Evolutionary conservation across 2,113 vertebrate species (phyloP).

Genomic region (Hippocampus guttulatus): DNA sequence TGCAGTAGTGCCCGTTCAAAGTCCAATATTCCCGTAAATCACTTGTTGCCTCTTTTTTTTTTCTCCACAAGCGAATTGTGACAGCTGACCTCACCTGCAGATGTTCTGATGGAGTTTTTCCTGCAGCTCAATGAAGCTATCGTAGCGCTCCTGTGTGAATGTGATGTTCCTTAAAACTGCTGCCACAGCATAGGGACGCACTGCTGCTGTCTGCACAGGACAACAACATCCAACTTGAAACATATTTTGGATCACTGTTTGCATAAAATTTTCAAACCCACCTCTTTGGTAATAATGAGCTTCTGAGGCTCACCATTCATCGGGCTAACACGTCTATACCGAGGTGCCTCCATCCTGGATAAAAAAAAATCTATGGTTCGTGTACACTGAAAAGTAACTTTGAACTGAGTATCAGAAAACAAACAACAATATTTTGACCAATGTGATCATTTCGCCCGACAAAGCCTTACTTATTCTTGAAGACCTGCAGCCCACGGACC

Average conservation of each 20-base stretch:
- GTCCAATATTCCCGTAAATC: too few relatives aligned
- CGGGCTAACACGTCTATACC: slow-evolving; percentile 81
- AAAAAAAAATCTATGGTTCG: slow-evolving; percentile 19
- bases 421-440: neutral
- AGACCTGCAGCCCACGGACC: slow-evolving; percentile 91
- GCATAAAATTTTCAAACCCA: slow-evolving; percentile 53
- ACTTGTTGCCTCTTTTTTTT: too few relatives aligned
- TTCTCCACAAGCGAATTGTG: neutral
- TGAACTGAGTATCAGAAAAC: neutral
- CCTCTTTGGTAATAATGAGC: slow-evolving; percentile 87
- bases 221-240: neutral
- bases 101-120: slow-evolving; percentile 98
- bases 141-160: slow-evolving; percentile 86
- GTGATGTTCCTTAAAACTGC: slow-evolving; percentile 88
- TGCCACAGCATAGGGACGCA: slow-evolving; percentile 88
- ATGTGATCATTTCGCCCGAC: neutral
- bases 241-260: neutral
- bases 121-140: slow-evolving; percentile 97
- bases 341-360: slow-evolving; percentile 81
- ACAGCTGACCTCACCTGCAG: slow-evolving; percentile 80
- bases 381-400: neutral
- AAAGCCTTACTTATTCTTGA: slow-evolving; percentile 84
- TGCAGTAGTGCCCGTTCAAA: too few relatives aligned
- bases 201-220: slow-evolving; percentile 76
- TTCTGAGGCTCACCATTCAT: slow-evolving; percentile 77